Base-by-base conservation (phyloP, 2,113 vertebrate species). In the Neotragus moschatus region DNA sequence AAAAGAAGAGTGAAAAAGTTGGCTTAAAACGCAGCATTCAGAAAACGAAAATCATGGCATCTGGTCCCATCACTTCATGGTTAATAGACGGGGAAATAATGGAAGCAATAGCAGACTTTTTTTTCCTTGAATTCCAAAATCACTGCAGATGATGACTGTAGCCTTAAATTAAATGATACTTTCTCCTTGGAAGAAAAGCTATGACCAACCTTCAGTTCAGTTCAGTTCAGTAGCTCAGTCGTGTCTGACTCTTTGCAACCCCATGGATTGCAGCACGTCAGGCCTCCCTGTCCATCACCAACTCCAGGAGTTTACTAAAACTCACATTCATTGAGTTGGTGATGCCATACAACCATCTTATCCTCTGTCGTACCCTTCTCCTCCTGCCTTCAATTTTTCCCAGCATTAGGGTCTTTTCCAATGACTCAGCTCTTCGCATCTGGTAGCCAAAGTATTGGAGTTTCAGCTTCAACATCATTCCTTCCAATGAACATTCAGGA, bases 201-300 rank as follows among this genome's bases (percentile, higher is more conserved):
- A 36, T 70, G 4, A 70, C 5, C n/a, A 70, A 70, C 1, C 2
- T 70, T 70, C n/a, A 70, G n/a, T 36, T 36, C 19, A 11, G 56
- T 53, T 66, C 63, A 36, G 28, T 30, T 7, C 28, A 61, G 60
- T 30, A 8, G 9, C n/a, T 36, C 9, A 70, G n/a, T 70, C 63
- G 2, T 36, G 63, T 70, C 9, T 5, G 2, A 70, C 19, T 70
- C 19, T 70, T 70, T 70, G n/a, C 4, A 11, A 23, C 9, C 19
- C n/a, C 9, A 12, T 70, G 17, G n/a, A 36, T 5, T 36, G 17
- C 9, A 70, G 66, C n/a, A 23, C 1, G 0, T 17, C n/a, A 70
- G 10, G n/a, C 19, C n/a, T 70, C n/a, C 1, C 19, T 21, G 5
- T 36, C n/a, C 66, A 70, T 70, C n/a, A 36, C n/a, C n/a, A 70